Conservation (phyloP, 2,113 vertebrate genomes). For the Camelus dromedarius region DNA sequence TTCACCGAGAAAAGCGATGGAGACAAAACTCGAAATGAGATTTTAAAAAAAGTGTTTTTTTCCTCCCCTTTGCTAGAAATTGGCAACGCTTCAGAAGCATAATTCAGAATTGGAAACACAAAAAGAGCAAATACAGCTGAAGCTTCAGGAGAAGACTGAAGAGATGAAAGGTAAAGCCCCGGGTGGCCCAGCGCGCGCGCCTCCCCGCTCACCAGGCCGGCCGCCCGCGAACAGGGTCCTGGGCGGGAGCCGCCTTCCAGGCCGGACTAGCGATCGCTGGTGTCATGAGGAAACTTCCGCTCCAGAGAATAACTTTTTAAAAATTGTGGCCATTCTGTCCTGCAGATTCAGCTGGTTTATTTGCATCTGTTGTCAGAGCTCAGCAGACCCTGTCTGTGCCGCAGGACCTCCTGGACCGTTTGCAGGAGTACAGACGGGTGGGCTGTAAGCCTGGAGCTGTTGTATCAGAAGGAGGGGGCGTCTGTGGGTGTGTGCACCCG, state of each 20-base stretch:
- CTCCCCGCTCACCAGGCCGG: fast-evolving
- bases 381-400: not conserved
- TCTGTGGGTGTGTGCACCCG: not conserved
- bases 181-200: fast-evolving
- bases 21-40: not conserved
- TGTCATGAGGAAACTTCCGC: not conserved
- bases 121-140: conserved; percentile 89
- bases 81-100: conserved; percentile 88
- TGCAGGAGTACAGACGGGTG: not conserved
- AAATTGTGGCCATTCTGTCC: not conserved
- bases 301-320: not conserved
- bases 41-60: not conserved
- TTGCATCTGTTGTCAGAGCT: not conserved
- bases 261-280: not conserved
- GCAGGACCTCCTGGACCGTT: not conserved
- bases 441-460: not conserved
- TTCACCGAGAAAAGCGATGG: too few species aligned
- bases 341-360: not conserved
- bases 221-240: fast-evolving
- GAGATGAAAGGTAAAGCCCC: conserved; percentile 91
- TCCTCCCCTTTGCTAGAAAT: conserved; percentile 78
- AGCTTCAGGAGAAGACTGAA: conserved; percentile 88
- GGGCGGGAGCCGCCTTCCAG: not conserved
- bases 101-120: conserved; percentile 88
- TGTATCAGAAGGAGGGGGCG: not conserved